Percentiles rank a stretch among this genome's conserved stretches.
Evolutionary conservation across 2,797 vertebrate genomes (phyloP).

Genomic region (Rhabdomys pumilio): DNA sequence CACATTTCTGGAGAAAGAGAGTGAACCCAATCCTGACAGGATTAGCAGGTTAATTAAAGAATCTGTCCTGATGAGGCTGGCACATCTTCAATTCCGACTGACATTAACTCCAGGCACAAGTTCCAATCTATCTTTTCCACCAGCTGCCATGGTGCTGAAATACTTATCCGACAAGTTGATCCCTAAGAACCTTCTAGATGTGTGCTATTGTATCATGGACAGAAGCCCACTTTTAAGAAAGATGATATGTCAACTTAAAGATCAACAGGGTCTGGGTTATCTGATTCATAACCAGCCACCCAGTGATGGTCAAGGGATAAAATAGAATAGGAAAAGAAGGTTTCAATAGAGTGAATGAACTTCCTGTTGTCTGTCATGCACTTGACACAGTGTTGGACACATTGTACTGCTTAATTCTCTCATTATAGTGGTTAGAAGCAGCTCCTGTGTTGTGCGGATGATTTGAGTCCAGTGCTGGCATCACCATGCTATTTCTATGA

Average conservation of each 20-base stretch:
- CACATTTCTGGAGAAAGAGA: conserved; percentile 81
- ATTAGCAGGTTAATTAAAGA: conserved; percentile 86
- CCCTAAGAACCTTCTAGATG: conserved; percentile 52
- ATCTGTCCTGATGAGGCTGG: conserved; percentile 80
- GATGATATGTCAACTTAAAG: background rate
- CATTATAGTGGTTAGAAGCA: background rate
- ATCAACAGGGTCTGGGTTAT: background rate
- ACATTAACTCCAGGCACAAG: conserved; percentile 79
- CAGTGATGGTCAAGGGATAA: background rate
- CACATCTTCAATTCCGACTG: conserved; percentile 82
- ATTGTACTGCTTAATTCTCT: background rate
- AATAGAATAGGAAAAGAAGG: background rate
- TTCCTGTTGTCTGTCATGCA: background rate
- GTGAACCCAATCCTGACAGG: conserved; percentile 79
- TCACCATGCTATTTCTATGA: background rate
- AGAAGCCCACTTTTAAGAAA: background rate
- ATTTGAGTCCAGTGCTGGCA: background rate
- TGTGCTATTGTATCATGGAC: background rate
- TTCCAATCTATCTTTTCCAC: conserved; percentile 79
- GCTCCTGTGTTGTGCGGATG: background rate
- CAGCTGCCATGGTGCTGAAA: conserved; percentile 67
- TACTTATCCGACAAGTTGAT: conserved; percentile 47
- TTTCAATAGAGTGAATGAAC: background rate
- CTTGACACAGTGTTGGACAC: background rate
- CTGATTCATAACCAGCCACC: conserved; percentile 21